Evolutionary conservation across 2,113 vertebrate species (phyloP).

Genomic region (Leptodactylus fuscus): DNA sequence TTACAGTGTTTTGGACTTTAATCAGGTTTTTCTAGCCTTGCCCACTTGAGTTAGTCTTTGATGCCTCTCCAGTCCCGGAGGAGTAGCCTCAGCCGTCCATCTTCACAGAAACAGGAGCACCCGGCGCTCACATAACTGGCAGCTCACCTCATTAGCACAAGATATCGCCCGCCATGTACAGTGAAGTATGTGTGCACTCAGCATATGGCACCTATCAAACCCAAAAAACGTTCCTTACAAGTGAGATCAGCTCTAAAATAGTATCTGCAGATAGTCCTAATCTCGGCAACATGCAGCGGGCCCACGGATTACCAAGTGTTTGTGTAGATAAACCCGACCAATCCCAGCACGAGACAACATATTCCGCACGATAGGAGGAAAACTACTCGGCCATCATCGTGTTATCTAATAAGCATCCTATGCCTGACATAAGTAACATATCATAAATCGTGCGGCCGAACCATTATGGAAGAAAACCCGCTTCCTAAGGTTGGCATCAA

Average conservation of each 20-base stretch:
- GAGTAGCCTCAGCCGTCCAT: constrained; percentile 10
- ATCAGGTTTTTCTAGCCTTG: neutral
- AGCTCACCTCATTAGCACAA: constrained; percentile 58
- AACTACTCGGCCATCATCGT: neutral
- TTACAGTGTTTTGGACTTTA: too few species aligned
- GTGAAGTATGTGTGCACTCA: constrained; percentile 54
- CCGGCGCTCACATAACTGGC: constrained; percentile 18
- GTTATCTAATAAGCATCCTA: constrained; percentile 32
- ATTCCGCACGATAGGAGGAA: neutral
- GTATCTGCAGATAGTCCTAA: constrained; percentile 48
- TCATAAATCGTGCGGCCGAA: constrained; percentile 34
- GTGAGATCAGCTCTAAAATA: constrained; percentile 39
- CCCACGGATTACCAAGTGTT: constrained; percentile 46
- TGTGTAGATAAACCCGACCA: constrained; percentile 27
- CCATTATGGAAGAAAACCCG: constrained; percentile 25
- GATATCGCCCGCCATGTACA: constrained; percentile 41
- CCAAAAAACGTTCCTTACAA: constrained; percentile 47
- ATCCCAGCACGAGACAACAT: neutral
- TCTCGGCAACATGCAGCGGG: constrained; percentile 23
- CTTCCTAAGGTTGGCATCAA: constrained; percentile 48
- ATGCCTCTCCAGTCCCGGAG: neutral
- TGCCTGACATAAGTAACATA: constrained; percentile 23
- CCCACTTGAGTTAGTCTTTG: neutral
- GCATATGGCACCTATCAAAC: constrained; percentile 50
- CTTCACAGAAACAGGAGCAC: neutral